A percentile compares a stretch with the other conserved stretches of the same genome.
Evolutionary conservation across 2,888 invertebrate genomes (phyloP).

Genomic region (Orthosia gracilis): DNA sequence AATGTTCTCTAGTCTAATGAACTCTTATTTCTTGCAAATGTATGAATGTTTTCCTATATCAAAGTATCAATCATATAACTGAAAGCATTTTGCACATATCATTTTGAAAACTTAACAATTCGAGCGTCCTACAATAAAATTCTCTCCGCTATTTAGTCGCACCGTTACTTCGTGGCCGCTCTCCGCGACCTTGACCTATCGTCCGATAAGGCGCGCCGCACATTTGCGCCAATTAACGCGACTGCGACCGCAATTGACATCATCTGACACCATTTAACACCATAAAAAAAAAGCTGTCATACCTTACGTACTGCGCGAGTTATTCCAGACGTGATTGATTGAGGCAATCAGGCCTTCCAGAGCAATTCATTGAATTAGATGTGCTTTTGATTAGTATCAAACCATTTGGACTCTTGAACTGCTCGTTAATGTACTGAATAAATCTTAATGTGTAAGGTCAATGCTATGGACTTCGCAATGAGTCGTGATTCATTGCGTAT

Average conservation of each 20-base stretch:
- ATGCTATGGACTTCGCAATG: constrained; percentile 18
- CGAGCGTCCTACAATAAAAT: neutral
- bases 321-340: constrained; percentile 57
- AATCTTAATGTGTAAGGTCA: constrained; percentile 52
- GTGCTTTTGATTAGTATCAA: constrained; percentile 42
- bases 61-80: neutral
- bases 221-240: constrained; percentile 36
- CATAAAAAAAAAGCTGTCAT: constrained; percentile 20
- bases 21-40: neutral
- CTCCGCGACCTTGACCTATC: constrained; percentile 55
- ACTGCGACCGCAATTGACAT: constrained; percentile 53
- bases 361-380: constrained; percentile 49
- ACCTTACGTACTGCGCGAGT: constrained; percentile 26
- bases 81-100: too few species aligned
- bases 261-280: constrained; percentile 49
- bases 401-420: constrained; percentile 46
- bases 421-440: constrained; percentile 42
- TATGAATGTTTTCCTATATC: neutral
- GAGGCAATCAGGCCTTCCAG: constrained; percentile 42
- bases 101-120: neutral
- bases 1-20: constrained; percentile 1
- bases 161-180: constrained; percentile 19
- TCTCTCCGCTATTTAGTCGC: neutral
- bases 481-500: constrained; percentile 10
- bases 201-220: constrained; percentile 29